phyloP scores from a whole-genome alignment of 64 coral and sea anemone genomes.

The Pocillopora verrucosa region DNA sequence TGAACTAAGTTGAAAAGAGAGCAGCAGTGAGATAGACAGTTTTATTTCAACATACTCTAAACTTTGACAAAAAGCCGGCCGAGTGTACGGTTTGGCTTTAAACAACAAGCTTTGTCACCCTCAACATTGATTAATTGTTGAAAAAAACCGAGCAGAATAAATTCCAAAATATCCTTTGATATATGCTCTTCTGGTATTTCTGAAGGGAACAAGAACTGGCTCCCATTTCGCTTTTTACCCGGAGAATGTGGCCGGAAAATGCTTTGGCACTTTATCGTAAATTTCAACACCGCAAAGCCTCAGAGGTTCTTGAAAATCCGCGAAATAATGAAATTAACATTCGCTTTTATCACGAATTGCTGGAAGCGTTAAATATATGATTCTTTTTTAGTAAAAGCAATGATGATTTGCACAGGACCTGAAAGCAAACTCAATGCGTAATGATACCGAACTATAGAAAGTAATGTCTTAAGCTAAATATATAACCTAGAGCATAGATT shows the following conservation, averaged over 20 bases:
- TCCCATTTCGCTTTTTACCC: slow-evolving; percentile 3
- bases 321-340: slow-evolving; percentile 23
- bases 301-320: neutral
- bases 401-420: neutral
- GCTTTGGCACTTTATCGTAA: neutral
- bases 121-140: neutral
- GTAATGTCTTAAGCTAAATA: neutral
- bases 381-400: slow-evolving; percentile 10
- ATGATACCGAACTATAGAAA: neutral
- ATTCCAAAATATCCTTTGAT: neutral
- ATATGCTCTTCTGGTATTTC: neutral
- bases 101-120: neutral
- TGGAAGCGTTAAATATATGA: neutral
- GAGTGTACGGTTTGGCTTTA: neutral
- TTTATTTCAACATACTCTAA: neutral
- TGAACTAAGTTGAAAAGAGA: neutral
- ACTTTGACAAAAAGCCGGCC: neutral
- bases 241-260: neutral
- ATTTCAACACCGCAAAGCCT: slow-evolving; percentile 2
- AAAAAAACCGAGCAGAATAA: neutral
- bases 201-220: neutral
- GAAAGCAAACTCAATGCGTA: neutral
- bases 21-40: neutral
- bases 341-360: neutral
- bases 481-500: neutral